A percentile compares a stretch with the other conserved stretches of the same genome.
Conservation (phyloP, 2,888 invertebrate genomes). For the Orthosia gothica region DNA sequence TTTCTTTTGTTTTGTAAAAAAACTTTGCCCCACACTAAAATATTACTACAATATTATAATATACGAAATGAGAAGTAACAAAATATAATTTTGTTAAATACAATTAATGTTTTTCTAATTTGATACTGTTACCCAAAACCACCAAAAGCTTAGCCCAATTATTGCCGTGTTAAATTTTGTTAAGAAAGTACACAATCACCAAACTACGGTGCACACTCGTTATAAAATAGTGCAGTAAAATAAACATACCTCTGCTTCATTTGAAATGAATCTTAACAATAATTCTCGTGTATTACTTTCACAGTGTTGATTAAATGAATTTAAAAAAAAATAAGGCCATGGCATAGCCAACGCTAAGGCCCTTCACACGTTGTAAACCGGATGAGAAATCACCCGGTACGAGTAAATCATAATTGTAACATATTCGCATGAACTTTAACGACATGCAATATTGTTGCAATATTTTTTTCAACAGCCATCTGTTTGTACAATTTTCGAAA, state of each 20-base stretch:
- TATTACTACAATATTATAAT: conserved; percentile 25
- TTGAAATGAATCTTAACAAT: conserved; percentile 18
- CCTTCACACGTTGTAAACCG: neutral
- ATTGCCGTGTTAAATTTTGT: conserved; percentile 66
- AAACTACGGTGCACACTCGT: conserved; percentile 65
- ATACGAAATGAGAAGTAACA: conserved; percentile 15
- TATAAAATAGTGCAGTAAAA: conserved; percentile 64
- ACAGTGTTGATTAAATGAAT: too few relatives aligned
- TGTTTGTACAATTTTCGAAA: conserved; percentile 10
- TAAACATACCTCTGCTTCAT: conserved; percentile 63
- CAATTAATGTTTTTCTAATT: conserved; percentile 27
- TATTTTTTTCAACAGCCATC: neutral
- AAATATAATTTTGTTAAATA: conserved; percentile 12
- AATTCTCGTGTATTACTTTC: neutral
- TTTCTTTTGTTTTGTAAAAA: too few relatives aligned
- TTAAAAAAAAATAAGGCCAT: too few relatives aligned
- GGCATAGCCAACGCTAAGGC: neutral
- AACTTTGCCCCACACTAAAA: too few relatives aligned
- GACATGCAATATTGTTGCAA: neutral
- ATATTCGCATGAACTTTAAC: conserved; percentile 7
- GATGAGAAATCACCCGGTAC: neutral
- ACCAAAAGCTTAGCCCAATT: conserved; percentile 64
- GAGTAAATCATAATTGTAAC: neutral
- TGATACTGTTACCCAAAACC: conserved; percentile 53
- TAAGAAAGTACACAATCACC: conserved; percentile 57